Evolutionary conservation across 2,113 vertebrate genomes (phyloP).

Genomic region (Alligator mississippiensis): DNA sequence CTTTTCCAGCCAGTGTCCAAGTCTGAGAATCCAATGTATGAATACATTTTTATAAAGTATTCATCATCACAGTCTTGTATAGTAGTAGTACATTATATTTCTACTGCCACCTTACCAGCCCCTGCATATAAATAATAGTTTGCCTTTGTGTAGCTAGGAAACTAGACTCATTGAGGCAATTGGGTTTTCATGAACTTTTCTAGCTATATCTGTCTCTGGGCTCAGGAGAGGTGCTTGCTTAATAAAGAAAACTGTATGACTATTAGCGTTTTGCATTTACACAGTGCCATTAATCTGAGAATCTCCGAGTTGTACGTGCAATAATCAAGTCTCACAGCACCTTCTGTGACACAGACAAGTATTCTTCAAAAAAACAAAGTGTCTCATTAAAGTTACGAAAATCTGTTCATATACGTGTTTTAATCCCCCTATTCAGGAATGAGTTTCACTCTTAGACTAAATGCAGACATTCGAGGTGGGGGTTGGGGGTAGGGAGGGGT

Average conservation of each 20-base stretch:
- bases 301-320: neutral
- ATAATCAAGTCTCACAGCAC: neutral
- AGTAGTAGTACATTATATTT: neutral
- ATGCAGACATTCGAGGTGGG: no score
- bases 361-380: neutral
- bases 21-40: neutral
- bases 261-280: neutral
- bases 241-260: neutral
- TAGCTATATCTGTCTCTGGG: neutral
- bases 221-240: neutral
- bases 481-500: no score
- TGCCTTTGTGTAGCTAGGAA: neutral
- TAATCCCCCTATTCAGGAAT: no score
- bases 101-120: neutral
- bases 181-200: neutral
- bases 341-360: neutral
- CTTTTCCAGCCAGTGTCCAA: neutral
- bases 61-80: neutral
- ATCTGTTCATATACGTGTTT: neutral
- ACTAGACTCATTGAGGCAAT: neutral
- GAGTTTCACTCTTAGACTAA: no score
- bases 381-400: neutral
- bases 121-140: neutral
- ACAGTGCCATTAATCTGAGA: neutral
- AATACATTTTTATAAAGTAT: neutral